These are phyloP conservation scores for Okamejei kenojei DNA, from an alignment of 2,797 vertebrate species.

Conservation along the genomic window DNA sequence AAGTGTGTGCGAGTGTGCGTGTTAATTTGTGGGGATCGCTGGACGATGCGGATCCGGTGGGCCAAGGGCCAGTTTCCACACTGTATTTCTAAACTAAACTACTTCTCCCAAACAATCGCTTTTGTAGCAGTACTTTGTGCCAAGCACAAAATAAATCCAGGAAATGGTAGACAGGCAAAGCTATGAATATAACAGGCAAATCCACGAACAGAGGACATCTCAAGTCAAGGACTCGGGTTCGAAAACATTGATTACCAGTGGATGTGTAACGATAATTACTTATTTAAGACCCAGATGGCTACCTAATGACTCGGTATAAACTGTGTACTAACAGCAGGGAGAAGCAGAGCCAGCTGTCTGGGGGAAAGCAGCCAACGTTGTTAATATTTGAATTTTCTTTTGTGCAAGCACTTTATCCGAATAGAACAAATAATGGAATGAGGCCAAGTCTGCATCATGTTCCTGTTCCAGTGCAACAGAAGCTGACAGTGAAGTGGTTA, in stretches of 20 bases:
- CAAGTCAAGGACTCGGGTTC: neutral
- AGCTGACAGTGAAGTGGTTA: neutral
- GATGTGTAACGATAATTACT: neutral
- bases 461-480: neutral
- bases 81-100: too few relatives aligned
- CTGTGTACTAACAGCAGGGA: neutral
- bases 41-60: too few relatives aligned
- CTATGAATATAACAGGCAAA: neutral
- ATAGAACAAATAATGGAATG: neutral
- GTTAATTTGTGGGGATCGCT: too few relatives aligned
- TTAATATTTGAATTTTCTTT: conserved; percentile 11
- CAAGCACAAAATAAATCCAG: neutral
- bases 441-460: neutral
- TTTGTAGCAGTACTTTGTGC: too few relatives aligned
- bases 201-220: neutral
- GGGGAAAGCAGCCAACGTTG: neutral
- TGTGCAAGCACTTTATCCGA: neutral
- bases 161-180: neutral
- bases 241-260: neutral
- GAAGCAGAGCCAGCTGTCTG: neutral
- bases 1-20: too few relatives aligned
- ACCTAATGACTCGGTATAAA: neutral
- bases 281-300: neutral
- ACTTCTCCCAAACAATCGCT: too few relatives aligned
- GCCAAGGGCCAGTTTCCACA: too few relatives aligned